Conservation (phyloP, 2,113 vertebrate species). For the Entomyzon cyanotis region DNA sequence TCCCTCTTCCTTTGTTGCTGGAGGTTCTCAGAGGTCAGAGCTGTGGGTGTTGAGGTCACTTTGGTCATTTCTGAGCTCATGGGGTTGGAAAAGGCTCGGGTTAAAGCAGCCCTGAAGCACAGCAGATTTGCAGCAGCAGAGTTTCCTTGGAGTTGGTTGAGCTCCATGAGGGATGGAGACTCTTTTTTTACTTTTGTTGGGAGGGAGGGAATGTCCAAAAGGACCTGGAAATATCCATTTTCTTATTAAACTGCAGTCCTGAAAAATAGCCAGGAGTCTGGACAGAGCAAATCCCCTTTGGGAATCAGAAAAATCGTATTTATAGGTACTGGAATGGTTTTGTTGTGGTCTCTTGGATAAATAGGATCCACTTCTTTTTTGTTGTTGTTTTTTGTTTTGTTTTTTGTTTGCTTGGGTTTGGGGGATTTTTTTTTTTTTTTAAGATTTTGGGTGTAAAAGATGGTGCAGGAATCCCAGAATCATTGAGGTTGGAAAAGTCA, state of each 20-base stretch:
- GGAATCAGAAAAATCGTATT: background rate
- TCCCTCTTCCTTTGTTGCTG: constrained; percentile 24
- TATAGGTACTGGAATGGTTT: background rate
- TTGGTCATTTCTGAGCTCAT: constrained; percentile 22
- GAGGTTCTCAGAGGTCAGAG: constrained; percentile 56
- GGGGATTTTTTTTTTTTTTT: background rate
- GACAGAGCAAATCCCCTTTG: background rate
- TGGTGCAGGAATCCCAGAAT: background rate
- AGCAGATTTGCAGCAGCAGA: background rate
- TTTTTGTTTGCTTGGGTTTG: background rate
- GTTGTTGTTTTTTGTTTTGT: background rate
- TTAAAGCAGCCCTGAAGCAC: background rate
- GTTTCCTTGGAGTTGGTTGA: background rate
- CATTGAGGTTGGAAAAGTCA: background rate
- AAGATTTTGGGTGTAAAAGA: background rate
- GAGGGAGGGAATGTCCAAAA: background rate
- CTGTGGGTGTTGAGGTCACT: constrained; percentile 60
- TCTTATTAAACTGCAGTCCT: background rate
- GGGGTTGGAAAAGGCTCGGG: background rate
- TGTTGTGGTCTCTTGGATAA: background rate
- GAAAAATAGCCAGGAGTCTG: fast-evolving
- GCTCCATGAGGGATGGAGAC: background rate
- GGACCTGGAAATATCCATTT: background rate
- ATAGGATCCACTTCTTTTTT: background rate
- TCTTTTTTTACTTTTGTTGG: background rate